phyloP scores from a whole-genome alignment of 2,113 vertebrate genomes.

The Hippocampus mohnikei region DNA sequence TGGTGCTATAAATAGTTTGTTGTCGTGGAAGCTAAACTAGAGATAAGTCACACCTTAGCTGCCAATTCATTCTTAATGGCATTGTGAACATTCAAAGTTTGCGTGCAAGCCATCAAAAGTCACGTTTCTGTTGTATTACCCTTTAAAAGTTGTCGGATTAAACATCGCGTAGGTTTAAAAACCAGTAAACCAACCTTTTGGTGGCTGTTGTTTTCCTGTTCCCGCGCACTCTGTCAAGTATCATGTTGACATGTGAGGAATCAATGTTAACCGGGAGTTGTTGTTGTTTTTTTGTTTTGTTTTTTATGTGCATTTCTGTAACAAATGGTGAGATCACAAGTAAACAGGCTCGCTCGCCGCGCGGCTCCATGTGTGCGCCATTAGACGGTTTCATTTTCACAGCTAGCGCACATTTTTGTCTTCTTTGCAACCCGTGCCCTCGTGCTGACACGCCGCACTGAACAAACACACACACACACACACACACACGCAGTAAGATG shows the following conservation, averaged over 20 bases:
- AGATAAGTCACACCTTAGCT: too few species aligned
- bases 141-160: neutral
- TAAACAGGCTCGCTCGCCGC: slow-evolving; percentile 18
- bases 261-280: slow-evolving; percentile 32
- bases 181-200: slow-evolving; percentile 15
- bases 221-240: slow-evolving; percentile 30
- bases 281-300: neutral
- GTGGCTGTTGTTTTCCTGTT: slow-evolving; percentile 16
- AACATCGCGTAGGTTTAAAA: neutral
- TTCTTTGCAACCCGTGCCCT: slow-evolving; percentile 39
- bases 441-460: slow-evolving; percentile 21
- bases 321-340: slow-evolving; percentile 35
- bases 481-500: slow-evolving; percentile 25
- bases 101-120: neutral
- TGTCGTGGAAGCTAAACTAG: too few species aligned
- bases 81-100: too few species aligned
- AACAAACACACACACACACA: slow-evolving; percentile 28
- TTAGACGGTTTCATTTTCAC: slow-evolving; percentile 62
- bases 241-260: slow-evolving; percentile 24
- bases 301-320: slow-evolving; percentile 23
- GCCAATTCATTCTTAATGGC: too few species aligned
- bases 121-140: neutral
- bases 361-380: slow-evolving; percentile 41
- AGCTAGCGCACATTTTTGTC: slow-evolving; percentile 50
- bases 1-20: too few species aligned